Conservation (phyloP, 2,113 vertebrate species). For the Charadrius vociferus region DNA sequence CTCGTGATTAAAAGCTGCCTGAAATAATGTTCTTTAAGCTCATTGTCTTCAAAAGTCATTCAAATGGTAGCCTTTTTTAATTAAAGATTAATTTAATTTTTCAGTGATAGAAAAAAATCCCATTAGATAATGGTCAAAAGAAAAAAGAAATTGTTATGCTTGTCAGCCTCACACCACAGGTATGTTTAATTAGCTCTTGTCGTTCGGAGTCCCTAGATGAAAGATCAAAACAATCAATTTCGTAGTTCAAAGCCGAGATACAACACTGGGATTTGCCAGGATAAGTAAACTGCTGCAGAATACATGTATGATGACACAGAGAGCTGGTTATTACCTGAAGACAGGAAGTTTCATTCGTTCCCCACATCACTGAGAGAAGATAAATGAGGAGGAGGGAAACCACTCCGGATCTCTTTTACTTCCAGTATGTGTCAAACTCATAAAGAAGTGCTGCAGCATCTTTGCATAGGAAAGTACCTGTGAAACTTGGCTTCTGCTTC, state of each 20-base stretch:
- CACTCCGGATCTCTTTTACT: not conserved
- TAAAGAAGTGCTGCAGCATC: not conserved
- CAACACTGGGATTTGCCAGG: not conserved
- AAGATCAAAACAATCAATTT: constrained; percentile 23
- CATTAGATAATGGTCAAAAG: not conserved
- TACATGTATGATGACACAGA: not conserved
- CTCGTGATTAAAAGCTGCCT: not conserved
- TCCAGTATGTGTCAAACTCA: not conserved
- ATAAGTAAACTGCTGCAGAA: not conserved
- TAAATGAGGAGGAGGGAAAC: not conserved
- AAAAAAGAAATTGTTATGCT: not conserved
- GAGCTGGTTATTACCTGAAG: not conserved
- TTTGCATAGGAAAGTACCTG: not conserved
- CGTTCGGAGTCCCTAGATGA: not conserved
- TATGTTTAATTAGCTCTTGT: constrained; percentile 36
- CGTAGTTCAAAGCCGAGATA: not conserved
- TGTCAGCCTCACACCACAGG: not conserved
- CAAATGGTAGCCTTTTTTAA: not conserved
- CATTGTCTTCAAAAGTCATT: not conserved
- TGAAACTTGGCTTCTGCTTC: not conserved
- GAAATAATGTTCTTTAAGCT: not conserved
- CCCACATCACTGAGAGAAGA: not conserved
- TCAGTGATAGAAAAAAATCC: not conserved
- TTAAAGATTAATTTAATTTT: not conserved
- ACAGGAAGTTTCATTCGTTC: not conserved